A percentile compares a stretch with the other conserved stretches of the same genome.
Evolutionary conservation across 2,113 vertebrate species (phyloP).

Genomic region (Cynocephalus volans): DNA sequence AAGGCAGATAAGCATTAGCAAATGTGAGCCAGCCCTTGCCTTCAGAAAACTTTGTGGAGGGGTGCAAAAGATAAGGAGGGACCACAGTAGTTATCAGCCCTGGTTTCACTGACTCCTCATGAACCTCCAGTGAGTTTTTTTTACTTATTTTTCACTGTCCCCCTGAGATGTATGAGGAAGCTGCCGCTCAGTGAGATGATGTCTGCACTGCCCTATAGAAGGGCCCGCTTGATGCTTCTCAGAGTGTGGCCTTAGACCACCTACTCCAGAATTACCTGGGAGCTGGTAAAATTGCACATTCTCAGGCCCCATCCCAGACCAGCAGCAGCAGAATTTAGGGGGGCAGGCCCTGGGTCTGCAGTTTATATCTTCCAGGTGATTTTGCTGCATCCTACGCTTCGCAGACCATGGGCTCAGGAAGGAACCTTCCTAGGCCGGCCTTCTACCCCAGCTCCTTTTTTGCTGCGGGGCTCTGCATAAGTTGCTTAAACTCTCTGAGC

Average conservation of each 20-base stretch:
- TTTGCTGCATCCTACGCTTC: background rate
- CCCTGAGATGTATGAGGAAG: fast-evolving
- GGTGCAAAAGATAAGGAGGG: background rate
- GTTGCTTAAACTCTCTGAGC: background rate
- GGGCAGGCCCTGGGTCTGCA: background rate
- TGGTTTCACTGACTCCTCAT: fast-evolving
- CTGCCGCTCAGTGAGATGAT: fast-evolving
- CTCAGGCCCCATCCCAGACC: background rate
- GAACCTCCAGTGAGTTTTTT: background rate
- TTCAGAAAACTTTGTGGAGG: background rate
- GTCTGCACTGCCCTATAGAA: background rate
- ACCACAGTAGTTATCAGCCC: fast-evolving
- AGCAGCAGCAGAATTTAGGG: fast-evolving
- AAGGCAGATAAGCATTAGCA: background rate
- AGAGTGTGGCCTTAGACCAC: too few relatives aligned
- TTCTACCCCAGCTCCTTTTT: background rate
- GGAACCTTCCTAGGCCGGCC: background rate
- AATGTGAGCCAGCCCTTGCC: background rate
- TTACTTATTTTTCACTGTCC: background rate
- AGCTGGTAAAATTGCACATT: fast-evolving
- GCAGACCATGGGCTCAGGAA: background rate
- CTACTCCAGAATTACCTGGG: background rate
- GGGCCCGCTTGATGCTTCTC: fast-evolving
- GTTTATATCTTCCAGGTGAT: background rate
- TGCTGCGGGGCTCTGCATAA: background rate